Evolutionary conservation across 2,113 vertebrate genomes (phyloP).

Genomic region (Pluvialis apricaria): DNA sequence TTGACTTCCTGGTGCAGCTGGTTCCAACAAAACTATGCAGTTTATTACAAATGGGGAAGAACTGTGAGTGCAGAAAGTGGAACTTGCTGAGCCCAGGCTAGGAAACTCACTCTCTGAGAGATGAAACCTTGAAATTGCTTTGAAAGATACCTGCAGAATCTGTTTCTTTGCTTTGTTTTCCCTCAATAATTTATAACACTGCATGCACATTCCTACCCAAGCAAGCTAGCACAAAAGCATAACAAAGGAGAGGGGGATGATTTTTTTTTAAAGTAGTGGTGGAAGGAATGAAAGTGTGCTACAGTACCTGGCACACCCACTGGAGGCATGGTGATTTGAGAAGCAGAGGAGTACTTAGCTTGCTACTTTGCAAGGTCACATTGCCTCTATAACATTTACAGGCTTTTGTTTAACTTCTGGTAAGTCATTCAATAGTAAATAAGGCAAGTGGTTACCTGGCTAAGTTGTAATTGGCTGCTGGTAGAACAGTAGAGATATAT

Average conservation of each 20-base stretch:
- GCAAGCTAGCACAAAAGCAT: neutral
- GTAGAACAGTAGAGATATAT: neutral
- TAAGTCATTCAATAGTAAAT: neutral
- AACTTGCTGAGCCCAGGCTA: neutral
- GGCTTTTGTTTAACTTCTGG: neutral
- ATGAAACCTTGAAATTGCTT: neutral
- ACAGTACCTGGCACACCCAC: neutral
- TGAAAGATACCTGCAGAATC: neutral
- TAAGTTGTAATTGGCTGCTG: neutral
- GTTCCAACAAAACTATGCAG: neutral
- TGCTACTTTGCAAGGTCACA: neutral
- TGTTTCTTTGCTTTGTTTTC: neutral
- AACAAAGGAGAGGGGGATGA: neutral
- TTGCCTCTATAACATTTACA: neutral
- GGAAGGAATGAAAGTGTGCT: neutral
- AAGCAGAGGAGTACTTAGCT: neutral
- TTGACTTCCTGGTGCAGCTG: neutral
- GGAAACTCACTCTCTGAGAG: neutral
- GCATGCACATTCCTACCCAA: neutral
- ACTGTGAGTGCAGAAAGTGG: neutral
- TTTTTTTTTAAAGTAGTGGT: neutral
- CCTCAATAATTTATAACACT: neutral
- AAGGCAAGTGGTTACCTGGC: neutral
- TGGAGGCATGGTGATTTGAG: neutral
- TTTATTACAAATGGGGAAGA: neutral